phyloP scores from a whole-genome alignment of 2,797 vertebrate species.

The Bovichtus diacanthus region DNA sequence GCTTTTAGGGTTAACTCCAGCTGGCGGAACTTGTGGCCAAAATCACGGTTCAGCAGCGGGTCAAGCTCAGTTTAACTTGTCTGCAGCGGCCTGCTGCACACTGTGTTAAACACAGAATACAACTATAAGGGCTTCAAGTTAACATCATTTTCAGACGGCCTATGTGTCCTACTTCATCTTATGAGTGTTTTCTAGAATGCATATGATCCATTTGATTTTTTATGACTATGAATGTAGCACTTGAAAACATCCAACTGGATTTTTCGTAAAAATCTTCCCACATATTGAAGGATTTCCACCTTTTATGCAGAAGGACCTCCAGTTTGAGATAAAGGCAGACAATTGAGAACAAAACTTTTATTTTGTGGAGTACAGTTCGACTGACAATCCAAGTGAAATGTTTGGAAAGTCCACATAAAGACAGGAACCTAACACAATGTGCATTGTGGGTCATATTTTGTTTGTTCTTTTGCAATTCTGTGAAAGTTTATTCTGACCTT shows the following conservation, averaged over 20 bases:
- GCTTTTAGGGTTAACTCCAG: slow-evolving; percentile 16
- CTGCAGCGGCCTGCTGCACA: not conserved
- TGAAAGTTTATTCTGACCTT: not conserved
- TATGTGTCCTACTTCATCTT: too few species aligned
- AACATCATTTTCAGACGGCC: not conserved
- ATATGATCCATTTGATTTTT: not conserved
- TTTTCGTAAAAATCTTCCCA: not conserved
- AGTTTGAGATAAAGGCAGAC: slow-evolving; percentile 2
- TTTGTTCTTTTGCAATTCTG: not conserved
- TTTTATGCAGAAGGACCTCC: not conserved
- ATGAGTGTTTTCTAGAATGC: too few species aligned
- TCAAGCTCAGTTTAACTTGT: not conserved
- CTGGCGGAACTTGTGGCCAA: not conserved
- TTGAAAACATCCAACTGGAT: not conserved
- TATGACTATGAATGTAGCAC: not conserved
- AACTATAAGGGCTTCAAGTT: not conserved
- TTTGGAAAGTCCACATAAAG: not conserved
- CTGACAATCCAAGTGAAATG: not conserved
- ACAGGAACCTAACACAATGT: slow-evolving; percentile 8
- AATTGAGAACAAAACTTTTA: slow-evolving; percentile 10
- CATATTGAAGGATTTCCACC: not conserved
- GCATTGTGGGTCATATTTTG: not conserved
- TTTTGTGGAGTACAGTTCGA: not conserved
- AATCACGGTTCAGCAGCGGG: not conserved
- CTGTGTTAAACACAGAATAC: not conserved